Evolutionary conservation across 2,888 invertebrate species (phyloP), one percentile per base, ranked within the genome.

Genomic region (Sminthurides aquaticus): DNA sequence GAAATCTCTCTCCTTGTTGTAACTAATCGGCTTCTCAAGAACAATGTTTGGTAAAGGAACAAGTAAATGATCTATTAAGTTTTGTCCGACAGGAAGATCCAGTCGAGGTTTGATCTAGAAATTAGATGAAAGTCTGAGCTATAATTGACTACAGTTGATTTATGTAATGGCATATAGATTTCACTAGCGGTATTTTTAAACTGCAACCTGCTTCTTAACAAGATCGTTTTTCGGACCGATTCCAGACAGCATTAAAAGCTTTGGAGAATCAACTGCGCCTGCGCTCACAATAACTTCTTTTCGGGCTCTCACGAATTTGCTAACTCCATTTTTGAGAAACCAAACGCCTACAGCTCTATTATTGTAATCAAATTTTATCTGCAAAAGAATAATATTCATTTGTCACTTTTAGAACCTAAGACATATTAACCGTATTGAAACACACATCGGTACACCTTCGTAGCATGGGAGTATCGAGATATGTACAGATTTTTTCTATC

Each of bases 41-140:
- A 66, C 15, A 20, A 71, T 65, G 11, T 68, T 68, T 2, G 43
- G 49, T 0, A 69, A 5, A 0, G 64, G n/a, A 0, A 58, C 54
- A 0, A 62, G 54, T 20, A 70, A 11, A 43, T 73, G 73, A 60
- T 73, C 73, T 43, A 65, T 34, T 2, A 73, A 48, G 65, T 71
- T 71, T 43, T 70, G 60, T n/a, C 73, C 73, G 5, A 71, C 73
- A 0, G 71, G 73, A 2, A 73, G 57, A 56, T 67, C 63, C 15
- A 73, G 26, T 57, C 54, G 67, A 15, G 66, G 57, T 26, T 67
- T 70, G 2, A 73, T 67, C 72, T 70, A 24, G 1, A 64, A 2
- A 49, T 18, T 15, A 24, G n/a, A n/a, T n/a, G n/a, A n/a, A n/a
- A n/a, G n/a, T n/a, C n/a, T n/a, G n/a, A n/a, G n/a, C n/a, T n/a